These are phyloP conservation scores for Leucania comma DNA, from an alignment of 2,888 invertebrate species.

Conservation along the genomic window DNA sequence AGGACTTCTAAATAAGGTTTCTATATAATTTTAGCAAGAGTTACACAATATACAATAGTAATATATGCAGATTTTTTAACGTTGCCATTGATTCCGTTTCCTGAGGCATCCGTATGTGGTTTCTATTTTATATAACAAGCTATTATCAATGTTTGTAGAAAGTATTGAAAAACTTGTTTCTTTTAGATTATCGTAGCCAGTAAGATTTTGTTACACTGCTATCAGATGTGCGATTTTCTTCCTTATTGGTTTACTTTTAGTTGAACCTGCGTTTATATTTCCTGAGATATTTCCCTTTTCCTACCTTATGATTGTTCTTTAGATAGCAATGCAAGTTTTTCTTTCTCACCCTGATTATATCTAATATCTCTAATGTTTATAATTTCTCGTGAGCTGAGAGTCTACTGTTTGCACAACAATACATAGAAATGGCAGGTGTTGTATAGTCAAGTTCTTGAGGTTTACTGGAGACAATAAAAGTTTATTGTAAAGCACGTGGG, in stretches of 20 bases:
- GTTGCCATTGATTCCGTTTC: constrained; percentile 50
- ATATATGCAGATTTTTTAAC: constrained; percentile 53
- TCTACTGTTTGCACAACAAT: constrained; percentile 1
- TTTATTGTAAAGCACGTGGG: background rate
- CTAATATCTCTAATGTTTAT: constrained; percentile 17
- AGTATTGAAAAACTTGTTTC: constrained; percentile 69
- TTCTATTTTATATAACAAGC: constrained; percentile 71
- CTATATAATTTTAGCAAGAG: constrained; percentile 38
- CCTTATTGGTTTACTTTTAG: constrained; percentile 23
- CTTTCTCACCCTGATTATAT: constrained; percentile 40
- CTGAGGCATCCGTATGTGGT: constrained; percentile 45
- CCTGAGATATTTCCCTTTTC: constrained; percentile 2
- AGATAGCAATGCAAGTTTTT: constrained; percentile 8
- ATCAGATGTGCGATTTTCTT: constrained; percentile 42
- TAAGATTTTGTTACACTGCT: constrained; percentile 32
- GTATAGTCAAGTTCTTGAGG: background rate
- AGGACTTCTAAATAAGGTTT: constrained; percentile 4
- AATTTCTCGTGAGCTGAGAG: background rate
- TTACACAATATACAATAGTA: constrained; percentile 45
- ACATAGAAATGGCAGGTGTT: background rate
- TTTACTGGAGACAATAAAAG: background rate
- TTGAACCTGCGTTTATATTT: background rate
- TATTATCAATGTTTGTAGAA: constrained; percentile 66
- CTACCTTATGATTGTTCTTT: background rate
- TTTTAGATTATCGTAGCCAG: constrained; percentile 47